Evolutionary conservation across 1,140 invertebrate species (phyloP).

Genomic region (Drosophila malerkotliana): DNA sequence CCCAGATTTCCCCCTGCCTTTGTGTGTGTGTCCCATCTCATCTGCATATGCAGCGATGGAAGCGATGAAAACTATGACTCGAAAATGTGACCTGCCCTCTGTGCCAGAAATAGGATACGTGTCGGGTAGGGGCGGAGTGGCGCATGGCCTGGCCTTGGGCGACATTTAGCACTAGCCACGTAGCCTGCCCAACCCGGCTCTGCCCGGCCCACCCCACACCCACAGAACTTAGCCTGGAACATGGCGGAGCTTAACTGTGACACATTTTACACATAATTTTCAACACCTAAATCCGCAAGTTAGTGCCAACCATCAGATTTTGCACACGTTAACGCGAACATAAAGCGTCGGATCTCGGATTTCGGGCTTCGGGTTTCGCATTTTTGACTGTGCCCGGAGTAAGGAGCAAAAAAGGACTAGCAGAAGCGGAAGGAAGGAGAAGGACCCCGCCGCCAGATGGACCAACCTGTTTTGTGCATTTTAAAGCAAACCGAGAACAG

Average conservation of each 20-base stretch:
- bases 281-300: constrained; percentile 81
- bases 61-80: constrained; percentile 53
- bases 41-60: constrained; percentile 42
- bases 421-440: not conserved
- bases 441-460: constrained; percentile 8
- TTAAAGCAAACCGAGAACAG: constrained; percentile 37
- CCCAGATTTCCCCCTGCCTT: constrained; percentile 23
- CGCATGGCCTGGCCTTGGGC: constrained; percentile 56
- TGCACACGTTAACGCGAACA: constrained; percentile 80
- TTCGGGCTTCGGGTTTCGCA: constrained; percentile 28
- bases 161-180: constrained; percentile 70
- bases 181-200: constrained; percentile 21
- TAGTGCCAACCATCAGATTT: constrained; percentile 79
- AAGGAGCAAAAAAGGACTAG: not conserved
- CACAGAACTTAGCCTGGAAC: constrained; percentile 35
- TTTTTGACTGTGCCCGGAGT: constrained; percentile 36
- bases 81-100: constrained; percentile 51
- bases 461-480: constrained; percentile 50
- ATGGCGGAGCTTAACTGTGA: constrained; percentile 75
- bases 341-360: constrained; percentile 72
- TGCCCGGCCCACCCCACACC: constrained; percentile 21
- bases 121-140: constrained; percentile 2
- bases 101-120: constrained; percentile 28
- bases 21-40: constrained; percentile 25
- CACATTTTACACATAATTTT: constrained; percentile 82